Conservation (phyloP, 1,140 invertebrate species). For the Ganaspis sp. region DNA sequence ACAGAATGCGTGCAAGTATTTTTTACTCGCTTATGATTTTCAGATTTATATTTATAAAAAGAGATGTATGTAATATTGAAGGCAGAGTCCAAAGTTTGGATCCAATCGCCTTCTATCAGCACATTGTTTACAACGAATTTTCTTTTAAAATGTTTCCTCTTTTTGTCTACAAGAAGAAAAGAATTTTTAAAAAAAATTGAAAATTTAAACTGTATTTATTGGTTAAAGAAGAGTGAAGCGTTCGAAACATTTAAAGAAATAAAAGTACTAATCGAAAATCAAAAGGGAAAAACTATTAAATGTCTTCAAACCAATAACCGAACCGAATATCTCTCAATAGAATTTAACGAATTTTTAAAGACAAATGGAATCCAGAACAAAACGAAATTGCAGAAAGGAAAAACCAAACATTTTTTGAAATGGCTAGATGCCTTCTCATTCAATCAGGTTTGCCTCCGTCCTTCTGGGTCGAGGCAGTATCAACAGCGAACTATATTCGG, state of each 20-base stretch:
- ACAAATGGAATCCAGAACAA: slow-evolving; percentile 65
- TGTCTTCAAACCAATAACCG: slow-evolving; percentile 54
- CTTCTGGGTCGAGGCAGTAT: slow-evolving; percentile 51
- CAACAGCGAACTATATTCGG: slow-evolving; percentile 47
- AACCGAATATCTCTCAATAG: slow-evolving; percentile 43
- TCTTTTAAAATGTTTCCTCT: too few species aligned
- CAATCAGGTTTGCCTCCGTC: slow-evolving; percentile 40
- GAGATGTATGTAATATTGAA: too few species aligned
- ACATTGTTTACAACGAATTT: too few species aligned
- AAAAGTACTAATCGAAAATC: slow-evolving; percentile 48
- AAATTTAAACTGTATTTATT: too few species aligned
- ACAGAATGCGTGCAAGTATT: too few species aligned
- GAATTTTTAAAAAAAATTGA: too few species aligned
- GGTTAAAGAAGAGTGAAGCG: slow-evolving; percentile 59
- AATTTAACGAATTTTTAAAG: slow-evolving; percentile 42
- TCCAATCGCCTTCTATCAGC: too few species aligned
- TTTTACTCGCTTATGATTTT: too few species aligned
- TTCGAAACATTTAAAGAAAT: slow-evolving; percentile 53
- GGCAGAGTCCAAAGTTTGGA: too few species aligned
- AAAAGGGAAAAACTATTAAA: slow-evolving; percentile 58
- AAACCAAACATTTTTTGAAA: slow-evolving; percentile 61
- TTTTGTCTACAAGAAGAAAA: too few species aligned
- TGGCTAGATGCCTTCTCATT: slow-evolving; percentile 37
- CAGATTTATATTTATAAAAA: too few species aligned
- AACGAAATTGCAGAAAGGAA: slow-evolving; percentile 70